These are phyloP conservation scores for Leucania comma DNA, from an alignment of 2,888 invertebrate species.

Conservation along the genomic window DNA sequence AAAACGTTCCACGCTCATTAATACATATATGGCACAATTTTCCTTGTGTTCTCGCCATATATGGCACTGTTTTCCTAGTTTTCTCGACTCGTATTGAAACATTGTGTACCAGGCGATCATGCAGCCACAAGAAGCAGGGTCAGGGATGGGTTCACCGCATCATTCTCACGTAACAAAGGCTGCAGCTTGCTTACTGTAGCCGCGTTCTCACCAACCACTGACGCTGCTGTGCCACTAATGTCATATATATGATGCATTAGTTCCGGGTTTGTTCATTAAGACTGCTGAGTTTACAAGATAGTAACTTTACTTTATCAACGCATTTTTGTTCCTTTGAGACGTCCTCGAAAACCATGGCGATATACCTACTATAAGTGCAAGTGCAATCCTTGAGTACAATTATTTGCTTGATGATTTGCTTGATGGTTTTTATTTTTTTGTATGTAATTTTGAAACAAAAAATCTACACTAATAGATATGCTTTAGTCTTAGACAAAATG, in stretches of 20 bases:
- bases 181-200: constrained; percentile 50
- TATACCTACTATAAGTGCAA: constrained; percentile 5
- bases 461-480: not conserved
- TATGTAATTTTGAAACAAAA: not conserved
- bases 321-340: constrained; percentile 22
- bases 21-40: constrained; percentile 50
- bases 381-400: not conserved
- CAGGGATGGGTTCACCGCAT: constrained; percentile 67
- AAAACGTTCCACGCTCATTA: constrained; percentile 44
- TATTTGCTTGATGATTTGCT: constrained; percentile 1
- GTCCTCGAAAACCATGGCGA: constrained; percentile 8
- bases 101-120: constrained; percentile 64
- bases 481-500: not conserved
- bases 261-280: constrained; percentile 68
- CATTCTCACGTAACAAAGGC: constrained; percentile 70
- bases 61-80: constrained; percentile 48
- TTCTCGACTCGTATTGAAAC: constrained; percentile 38
- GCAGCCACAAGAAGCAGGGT: constrained; percentile 65
- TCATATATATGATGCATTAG: constrained; percentile 73
- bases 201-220: constrained; percentile 70
- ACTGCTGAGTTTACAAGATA: constrained; percentile 24
- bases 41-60: constrained; percentile 43
- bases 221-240: constrained; percentile 70
- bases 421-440: no score
- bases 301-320: constrained; percentile 11